A percentile compares a stretch with the other conserved stretches of the same genome.
phyloP scores from a whole-genome alignment of 2,797 vertebrate genomes.

The Urosaurus nigricauda region DNA sequence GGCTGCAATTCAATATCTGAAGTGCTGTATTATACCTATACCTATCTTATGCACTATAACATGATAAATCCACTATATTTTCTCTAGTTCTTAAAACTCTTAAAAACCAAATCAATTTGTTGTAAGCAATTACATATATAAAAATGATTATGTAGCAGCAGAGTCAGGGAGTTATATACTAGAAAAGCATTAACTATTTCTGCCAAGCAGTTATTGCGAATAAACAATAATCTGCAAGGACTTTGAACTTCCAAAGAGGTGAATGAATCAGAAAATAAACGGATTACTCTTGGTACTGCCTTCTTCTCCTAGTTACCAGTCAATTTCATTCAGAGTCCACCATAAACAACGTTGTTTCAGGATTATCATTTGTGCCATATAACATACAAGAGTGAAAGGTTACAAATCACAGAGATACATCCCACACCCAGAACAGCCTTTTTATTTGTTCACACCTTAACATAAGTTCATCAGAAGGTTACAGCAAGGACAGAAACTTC shows the following conservation, averaged over 20 bases:
- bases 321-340: background rate
- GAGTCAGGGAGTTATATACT: accelerated
- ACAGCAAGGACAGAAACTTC: background rate
- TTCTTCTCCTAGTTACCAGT: accelerated
- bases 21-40: too few species aligned
- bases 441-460: background rate
- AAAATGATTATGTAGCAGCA: background rate
- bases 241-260: constrained; percentile 52
- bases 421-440: background rate
- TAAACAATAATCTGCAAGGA: constrained; percentile 36
- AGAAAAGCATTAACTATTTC: background rate
- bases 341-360: background rate
- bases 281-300: background rate
- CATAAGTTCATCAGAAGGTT: background rate
- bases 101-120: constrained; percentile 19
- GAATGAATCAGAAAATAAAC: constrained; percentile 27
- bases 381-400: background rate
- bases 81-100: background rate
- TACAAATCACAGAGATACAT: background rate
- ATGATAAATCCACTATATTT: background rate
- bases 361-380: background rate
- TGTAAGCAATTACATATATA: background rate
- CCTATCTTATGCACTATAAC: background rate
- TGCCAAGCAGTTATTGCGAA: constrained; percentile 31
- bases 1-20: too few species aligned